Conservation (phyloP, 2,888 invertebrate species). For the Coleophora flavipennella region DNA sequence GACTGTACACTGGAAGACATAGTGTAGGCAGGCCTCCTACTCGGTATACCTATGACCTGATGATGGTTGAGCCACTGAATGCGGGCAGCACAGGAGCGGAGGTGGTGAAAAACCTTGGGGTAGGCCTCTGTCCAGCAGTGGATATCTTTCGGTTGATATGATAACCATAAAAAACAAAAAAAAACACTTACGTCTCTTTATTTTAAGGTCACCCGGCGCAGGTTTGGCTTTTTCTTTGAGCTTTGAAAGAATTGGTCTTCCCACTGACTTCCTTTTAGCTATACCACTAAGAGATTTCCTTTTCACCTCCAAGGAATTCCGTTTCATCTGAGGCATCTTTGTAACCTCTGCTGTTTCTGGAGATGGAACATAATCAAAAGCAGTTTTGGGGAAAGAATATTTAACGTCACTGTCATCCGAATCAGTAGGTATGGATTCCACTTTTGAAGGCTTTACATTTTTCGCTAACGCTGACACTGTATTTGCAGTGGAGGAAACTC, state of each 20-base stretch:
- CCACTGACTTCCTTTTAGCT: constrained; percentile 51
- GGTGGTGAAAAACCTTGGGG: too few relatives aligned
- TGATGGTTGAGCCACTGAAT: too few relatives aligned
- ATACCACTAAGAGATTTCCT: constrained; percentile 46
- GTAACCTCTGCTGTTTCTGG: neutral
- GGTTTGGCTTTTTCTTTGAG: constrained; percentile 22
- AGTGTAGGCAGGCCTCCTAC: too few relatives aligned
- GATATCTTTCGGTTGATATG: too few relatives aligned
- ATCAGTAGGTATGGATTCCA: constrained; percentile 38
- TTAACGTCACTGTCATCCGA: constrained; percentile 62
- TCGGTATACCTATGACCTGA: too few relatives aligned
- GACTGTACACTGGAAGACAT: too few relatives aligned
- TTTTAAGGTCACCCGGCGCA: constrained; percentile 28
- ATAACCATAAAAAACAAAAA: too few relatives aligned
- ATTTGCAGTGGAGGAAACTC: constrained; percentile 9
- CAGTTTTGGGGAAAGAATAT: constrained; percentile 53
- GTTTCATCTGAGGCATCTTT: constrained; percentile 16
- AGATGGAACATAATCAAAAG: neutral
- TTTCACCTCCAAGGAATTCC: constrained; percentile 38
- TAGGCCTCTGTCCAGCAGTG: too few relatives aligned
- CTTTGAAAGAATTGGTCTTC: constrained; percentile 29
- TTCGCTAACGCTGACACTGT: constrained; percentile 19
- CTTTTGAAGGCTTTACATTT: constrained; percentile 25
- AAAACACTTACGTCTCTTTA: constrained; percentile 51
- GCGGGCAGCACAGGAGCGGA: too few relatives aligned